Evolutionary conservation across 2,113 vertebrate genomes (phyloP).

Genomic region (Collichthys lucidus): DNA sequence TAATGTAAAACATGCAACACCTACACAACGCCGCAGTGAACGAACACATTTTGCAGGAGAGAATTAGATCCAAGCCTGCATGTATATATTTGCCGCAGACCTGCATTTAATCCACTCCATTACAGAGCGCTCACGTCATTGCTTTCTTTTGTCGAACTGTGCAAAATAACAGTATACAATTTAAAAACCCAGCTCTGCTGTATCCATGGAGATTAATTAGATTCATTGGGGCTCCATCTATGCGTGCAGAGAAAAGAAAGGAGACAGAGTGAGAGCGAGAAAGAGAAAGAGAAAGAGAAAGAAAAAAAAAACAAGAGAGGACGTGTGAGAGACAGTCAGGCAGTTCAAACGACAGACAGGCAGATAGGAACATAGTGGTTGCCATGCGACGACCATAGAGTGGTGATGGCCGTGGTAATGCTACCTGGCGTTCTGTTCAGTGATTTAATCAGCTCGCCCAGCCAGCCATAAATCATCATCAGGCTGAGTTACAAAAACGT

Average conservation of each 20-base stretch:
- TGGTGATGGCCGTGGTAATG: constrained; percentile 71
- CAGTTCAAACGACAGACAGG: constrained; percentile 54
- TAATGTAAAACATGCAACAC: constrained; percentile 2
- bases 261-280: neutral
- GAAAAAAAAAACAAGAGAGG: neutral
- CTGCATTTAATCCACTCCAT: constrained; percentile 6
- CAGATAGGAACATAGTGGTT: constrained; percentile 56
- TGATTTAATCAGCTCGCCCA: constrained; percentile 77
- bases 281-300: neutral
- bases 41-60: neutral
- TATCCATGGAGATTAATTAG: constrained; percentile 55
- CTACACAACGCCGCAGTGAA: neutral
- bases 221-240: constrained; percentile 11
- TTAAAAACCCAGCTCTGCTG: constrained; percentile 27
- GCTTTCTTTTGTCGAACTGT: constrained; percentile 23
- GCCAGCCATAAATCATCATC: constrained; percentile 80
- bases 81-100: constrained; percentile 29
- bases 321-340: constrained; percentile 32
- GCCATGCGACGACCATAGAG: constrained; percentile 75
- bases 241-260: neutral
- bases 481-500: constrained; percentile 62
- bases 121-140: constrained; percentile 17
- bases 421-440: constrained; percentile 73
- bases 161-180: constrained; percentile 32
- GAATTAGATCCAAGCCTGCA: constrained; percentile 13